Conservation (phyloP, 2,888 invertebrate genomes). For the Harpalus rubripes region DNA sequence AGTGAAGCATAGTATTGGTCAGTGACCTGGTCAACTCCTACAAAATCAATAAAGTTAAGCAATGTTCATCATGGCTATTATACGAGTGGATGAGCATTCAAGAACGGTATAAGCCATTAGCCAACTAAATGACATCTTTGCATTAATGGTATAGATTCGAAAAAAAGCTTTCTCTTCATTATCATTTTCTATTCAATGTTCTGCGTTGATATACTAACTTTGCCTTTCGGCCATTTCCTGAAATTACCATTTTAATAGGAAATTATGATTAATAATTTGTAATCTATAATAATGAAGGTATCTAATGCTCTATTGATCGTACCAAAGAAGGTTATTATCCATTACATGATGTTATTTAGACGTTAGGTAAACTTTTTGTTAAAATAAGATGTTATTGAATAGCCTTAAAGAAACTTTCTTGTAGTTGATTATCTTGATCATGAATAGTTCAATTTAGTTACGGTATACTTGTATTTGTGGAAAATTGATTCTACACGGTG, state of each 20-base stretch:
- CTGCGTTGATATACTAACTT: too few species aligned
- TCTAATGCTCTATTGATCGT: not conserved
- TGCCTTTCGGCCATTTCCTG: not conserved
- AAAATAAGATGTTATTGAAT: not conserved
- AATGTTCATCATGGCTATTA: not conserved
- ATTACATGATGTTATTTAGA: not conserved
- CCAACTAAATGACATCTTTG: too few species aligned
- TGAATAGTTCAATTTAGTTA: not conserved
- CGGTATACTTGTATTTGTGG: not conserved
- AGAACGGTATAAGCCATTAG: not conserved
- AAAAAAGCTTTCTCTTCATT: not conserved
- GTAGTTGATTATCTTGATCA: not conserved
- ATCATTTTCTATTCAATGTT: not conserved
- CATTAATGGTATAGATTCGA: too few species aligned
- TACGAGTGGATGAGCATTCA: not conserved
- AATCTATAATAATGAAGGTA: slow-evolving; percentile 13
- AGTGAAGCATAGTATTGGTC: not conserved
- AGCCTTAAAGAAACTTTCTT: not conserved
- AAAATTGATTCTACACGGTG: not conserved
- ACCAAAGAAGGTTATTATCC: slow-evolving; percentile 19
- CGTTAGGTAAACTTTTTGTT: not conserved
- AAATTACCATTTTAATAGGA: not conserved
- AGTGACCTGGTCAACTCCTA: not conserved
- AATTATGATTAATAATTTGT: slow-evolving; percentile 10
- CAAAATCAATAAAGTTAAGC: not conserved